Conservation (phyloP, 2,888 invertebrate species). For the Drosophila prolongata region DNA sequence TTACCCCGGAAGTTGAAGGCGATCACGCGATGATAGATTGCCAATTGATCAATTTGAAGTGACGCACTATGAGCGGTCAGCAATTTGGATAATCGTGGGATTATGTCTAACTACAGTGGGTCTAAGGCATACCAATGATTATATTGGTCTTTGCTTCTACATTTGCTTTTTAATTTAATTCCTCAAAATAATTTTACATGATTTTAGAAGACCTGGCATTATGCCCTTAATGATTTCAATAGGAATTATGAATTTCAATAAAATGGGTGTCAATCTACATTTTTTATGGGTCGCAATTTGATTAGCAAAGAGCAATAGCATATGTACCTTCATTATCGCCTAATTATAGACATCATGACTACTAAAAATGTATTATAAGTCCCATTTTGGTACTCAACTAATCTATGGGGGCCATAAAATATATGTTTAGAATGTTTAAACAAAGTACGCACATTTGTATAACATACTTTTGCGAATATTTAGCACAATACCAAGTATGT, state of each 20-base stretch:
- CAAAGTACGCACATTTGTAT: too few relatives aligned
- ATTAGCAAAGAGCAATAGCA: neutral
- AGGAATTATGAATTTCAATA: too few relatives aligned
- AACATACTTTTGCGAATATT: too few relatives aligned
- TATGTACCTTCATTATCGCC: neutral
- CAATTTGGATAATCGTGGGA: conserved; percentile 35
- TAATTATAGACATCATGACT: neutral
- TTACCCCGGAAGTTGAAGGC: neutral
- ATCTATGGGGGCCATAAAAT: neutral
- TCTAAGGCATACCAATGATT: too few relatives aligned
- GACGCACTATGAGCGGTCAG: conserved; percentile 16
- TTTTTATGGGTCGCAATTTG: too few relatives aligned
- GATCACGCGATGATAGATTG: conserved; percentile 35
- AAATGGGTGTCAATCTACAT: too few relatives aligned
- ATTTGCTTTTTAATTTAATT: too few relatives aligned
- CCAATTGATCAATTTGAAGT: conserved; percentile 33
- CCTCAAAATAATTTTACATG: too few relatives aligned
- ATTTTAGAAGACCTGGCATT: too few relatives aligned
- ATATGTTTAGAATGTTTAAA: neutral
- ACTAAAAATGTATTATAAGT: neutral
- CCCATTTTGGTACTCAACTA: neutral
- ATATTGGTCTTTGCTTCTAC: too few relatives aligned
- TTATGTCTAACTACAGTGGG: conserved; percentile 1
- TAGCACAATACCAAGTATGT: too few relatives aligned
- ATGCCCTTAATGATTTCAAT: too few relatives aligned